phyloP scores from a whole-genome alignment of 53 echinoderm and acorn worm genomes.

The Stichopus horrens region DNA sequence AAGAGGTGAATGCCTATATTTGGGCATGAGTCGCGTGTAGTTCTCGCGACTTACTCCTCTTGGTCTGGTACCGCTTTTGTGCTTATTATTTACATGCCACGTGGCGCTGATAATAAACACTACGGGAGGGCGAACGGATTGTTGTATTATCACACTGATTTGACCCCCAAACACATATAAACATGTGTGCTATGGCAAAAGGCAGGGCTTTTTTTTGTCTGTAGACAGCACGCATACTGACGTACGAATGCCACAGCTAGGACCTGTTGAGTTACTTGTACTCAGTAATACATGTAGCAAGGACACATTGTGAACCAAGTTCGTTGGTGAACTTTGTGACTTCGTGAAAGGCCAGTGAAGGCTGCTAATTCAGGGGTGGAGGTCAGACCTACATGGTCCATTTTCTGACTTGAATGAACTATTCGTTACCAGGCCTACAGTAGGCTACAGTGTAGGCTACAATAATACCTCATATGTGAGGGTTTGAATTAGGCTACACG shows the following conservation, averaged over 20 bases:
- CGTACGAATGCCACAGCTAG: background rate
- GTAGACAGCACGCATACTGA: background rate
- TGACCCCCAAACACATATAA: conserved; percentile 33
- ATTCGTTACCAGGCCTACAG: too few species aligned
- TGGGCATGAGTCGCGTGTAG: conserved; percentile 39
- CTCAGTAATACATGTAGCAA: too few species aligned
- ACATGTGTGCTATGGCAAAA: background rate
- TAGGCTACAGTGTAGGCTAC: too few species aligned
- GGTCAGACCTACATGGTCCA: too few species aligned
- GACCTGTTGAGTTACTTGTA: conserved; percentile 36
- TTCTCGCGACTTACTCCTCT: conserved; percentile 3
- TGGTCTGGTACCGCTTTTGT: background rate
- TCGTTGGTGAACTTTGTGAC: too few species aligned
- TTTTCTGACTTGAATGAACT: too few species aligned
- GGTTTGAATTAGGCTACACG: too few species aligned
- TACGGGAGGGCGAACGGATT: conserved; percentile 14
- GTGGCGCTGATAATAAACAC: conserved; percentile 46
- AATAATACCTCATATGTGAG: too few species aligned
- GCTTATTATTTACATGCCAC: background rate
- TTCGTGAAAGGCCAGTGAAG: too few species aligned
- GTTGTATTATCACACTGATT: conserved; percentile 30
- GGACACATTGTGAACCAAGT: too few species aligned
- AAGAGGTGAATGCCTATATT: conserved; percentile 20
- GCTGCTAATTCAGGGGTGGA: too few species aligned
- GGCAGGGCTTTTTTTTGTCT: background rate